phyloP scores from a whole-genome alignment of 2,888 invertebrate species.

The Andrena marginata region DNA sequence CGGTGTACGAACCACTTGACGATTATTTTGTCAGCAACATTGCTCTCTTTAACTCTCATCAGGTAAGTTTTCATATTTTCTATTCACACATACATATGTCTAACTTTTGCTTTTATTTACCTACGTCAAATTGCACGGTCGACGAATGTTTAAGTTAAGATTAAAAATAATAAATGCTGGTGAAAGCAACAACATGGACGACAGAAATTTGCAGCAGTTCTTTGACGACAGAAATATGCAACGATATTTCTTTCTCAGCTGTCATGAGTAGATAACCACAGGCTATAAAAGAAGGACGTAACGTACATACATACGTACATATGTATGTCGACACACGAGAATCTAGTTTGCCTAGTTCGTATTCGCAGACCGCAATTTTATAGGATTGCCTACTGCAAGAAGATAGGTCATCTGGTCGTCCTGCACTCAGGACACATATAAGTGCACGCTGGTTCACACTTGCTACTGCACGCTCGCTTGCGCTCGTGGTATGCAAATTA shows the following conservation, averaged over 20 bases:
- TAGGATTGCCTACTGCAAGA: slow-evolving; percentile 40
- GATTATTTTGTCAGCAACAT: slow-evolving; percentile 72
- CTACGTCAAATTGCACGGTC: no score
- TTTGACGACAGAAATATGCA: not conserved
- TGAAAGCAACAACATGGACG: no score
- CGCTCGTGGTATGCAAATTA: slow-evolving; percentile 65
- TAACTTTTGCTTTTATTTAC: no score
- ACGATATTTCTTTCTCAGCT: not conserved
- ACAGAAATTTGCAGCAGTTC: not conserved
- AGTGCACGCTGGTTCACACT: slow-evolving; percentile 51
- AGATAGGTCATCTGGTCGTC: slow-evolving; percentile 28
- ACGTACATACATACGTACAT: no score
- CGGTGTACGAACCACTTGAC: slow-evolving; percentile 71
- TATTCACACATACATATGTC: no score
- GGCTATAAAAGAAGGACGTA: slow-evolving; percentile 22
- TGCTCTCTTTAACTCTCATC: slow-evolving; percentile 75
- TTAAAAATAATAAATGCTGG: no score
- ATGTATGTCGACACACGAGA: slow-evolving; percentile 47
- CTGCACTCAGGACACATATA: slow-evolving; percentile 44
- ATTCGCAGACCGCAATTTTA: slow-evolving; percentile 46
- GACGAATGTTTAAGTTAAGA: no score
- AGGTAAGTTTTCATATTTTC: slow-evolving; percentile 62
- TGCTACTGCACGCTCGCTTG: slow-evolving; percentile 60
- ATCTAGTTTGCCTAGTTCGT: slow-evolving; percentile 40
- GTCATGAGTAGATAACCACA: slow-evolving; percentile 27